phyloP scores from a whole-genome alignment of 2,113 vertebrate species.

The Haemorhous mexicanus region DNA sequence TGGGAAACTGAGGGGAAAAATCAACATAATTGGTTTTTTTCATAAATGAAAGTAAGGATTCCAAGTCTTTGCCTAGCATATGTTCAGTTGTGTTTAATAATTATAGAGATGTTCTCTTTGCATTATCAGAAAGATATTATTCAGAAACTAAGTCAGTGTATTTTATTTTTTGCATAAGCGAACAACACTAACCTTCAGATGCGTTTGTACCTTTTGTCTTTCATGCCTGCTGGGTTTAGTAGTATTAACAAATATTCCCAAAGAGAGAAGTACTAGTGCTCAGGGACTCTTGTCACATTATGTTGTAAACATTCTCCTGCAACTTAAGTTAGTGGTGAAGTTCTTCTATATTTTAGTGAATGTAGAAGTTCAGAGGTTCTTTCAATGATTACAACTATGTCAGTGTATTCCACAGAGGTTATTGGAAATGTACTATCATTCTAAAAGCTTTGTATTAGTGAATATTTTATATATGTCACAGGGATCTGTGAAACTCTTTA shows the following conservation, averaged over 20 bases:
- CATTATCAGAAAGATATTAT: not conserved
- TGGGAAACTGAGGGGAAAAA: not conserved
- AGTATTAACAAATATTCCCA: slow-evolving; percentile 33
- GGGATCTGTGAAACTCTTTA: not conserved
- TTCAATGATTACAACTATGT: not conserved
- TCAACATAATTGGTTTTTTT: not conserved
- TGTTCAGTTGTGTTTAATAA: not conserved
- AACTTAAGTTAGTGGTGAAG: not conserved
- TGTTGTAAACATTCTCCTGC: slow-evolving; percentile 28
- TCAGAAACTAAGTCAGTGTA: not conserved
- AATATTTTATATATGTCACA: not conserved
- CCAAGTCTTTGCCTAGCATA: not conserved
- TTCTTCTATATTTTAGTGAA: slow-evolving; percentile 21
- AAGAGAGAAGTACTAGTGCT: not conserved
- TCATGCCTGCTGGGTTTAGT: not conserved
- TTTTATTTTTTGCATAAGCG: not conserved
- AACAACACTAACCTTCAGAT: not conserved
- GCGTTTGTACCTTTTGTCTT: not conserved
- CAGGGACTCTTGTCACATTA: not conserved
- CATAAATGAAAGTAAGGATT: not conserved
- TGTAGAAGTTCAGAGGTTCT: not conserved
- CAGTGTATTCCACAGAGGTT: not conserved
- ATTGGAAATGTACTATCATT: not conserved
- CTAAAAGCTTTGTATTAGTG: not conserved
- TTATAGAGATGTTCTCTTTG: not conserved